These are phyloP conservation scores for Cyprinodon brontotheroides DNA, from an alignment of 2,113 vertebrate genomes.

Conservation along the genomic window DNA sequence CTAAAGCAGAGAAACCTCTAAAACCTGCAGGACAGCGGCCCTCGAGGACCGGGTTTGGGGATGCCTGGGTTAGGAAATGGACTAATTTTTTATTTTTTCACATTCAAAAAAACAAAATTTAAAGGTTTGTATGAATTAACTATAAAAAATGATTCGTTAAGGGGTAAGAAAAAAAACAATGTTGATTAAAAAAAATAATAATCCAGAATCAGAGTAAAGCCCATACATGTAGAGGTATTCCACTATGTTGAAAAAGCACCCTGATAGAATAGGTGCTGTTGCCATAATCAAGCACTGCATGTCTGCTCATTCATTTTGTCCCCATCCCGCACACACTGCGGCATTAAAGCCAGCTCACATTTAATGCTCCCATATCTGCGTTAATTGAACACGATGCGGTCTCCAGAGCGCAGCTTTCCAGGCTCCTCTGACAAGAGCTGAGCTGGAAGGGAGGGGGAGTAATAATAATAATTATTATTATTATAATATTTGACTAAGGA, in stretches of 20 bases:
- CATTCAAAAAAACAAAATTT: too few relatives aligned
- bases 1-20: too few relatives aligned
- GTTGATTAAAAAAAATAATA: too few relatives aligned
- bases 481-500: slow-evolving; percentile 43
- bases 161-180: too few relatives aligned
- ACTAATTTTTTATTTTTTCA: too few relatives aligned
- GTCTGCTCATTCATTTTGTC: background rate
- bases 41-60: too few relatives aligned
- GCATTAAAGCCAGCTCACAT: slow-evolving; percentile 23
- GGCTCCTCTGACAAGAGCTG: slow-evolving; percentile 31
- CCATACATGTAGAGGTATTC: background rate
- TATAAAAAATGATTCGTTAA: background rate
- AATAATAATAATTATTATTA: too few relatives aligned
- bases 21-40: too few relatives aligned
- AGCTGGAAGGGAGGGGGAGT: slow-evolving; percentile 11
- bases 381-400: slow-evolving; percentile 44
- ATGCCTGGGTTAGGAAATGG: too few relatives aligned
- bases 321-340: slow-evolving; percentile 9
- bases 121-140: too few relatives aligned
- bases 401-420: slow-evolving; percentile 34
- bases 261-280: background rate
- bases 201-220: background rate
- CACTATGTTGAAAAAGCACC: background rate
- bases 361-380: background rate
- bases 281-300: background rate